Conservation (phyloP, 2,888 invertebrate species). For the Leptopterna dolabrata region DNA sequence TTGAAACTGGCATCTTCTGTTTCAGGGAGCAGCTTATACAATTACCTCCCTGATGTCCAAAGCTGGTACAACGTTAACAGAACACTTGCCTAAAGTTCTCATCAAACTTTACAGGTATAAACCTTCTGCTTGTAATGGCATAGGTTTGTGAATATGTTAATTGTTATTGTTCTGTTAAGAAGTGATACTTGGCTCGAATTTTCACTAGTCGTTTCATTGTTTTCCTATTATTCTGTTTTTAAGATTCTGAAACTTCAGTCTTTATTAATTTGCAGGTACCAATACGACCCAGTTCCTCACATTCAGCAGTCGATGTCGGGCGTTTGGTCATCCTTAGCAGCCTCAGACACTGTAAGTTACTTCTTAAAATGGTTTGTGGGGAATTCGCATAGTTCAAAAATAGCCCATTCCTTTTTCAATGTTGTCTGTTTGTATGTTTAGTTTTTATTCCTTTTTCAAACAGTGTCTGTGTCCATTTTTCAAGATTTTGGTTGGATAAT, state of each 20-base stretch:
- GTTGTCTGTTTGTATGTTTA: too few relatives aligned
- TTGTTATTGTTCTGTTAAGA: too few relatives aligned
- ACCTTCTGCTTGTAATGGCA: not conserved
- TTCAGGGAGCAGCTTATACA: conserved; percentile 89
- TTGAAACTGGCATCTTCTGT: conserved; percentile 1
- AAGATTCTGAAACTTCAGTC: too few relatives aligned
- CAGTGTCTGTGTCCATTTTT: too few relatives aligned
- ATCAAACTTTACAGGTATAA: conserved; percentile 69
- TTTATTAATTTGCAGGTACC: conserved; percentile 72
- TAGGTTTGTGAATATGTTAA: too few relatives aligned
- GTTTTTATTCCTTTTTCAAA: too few relatives aligned
- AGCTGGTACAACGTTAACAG: conserved; percentile 85
- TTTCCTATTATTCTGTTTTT: not conserved
- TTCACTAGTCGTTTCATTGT: not conserved
- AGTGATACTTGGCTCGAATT: too few relatives aligned
- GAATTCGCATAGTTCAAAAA: too few relatives aligned
- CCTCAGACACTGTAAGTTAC: conserved; percentile 78
- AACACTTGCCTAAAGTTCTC: conserved; percentile 82
- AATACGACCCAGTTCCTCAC: conserved; percentile 92
- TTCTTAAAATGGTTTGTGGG: conserved; percentile 57
- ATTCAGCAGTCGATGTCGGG: conserved; percentile 93
- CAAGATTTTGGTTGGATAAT: too few relatives aligned
- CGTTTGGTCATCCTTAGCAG: conserved; percentile 93
- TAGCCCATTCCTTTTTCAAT: too few relatives aligned
- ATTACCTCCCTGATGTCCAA: conserved; percentile 87